Conservation (phyloP, 1,140 invertebrate species). For the Drosophila baimaii region DNA sequence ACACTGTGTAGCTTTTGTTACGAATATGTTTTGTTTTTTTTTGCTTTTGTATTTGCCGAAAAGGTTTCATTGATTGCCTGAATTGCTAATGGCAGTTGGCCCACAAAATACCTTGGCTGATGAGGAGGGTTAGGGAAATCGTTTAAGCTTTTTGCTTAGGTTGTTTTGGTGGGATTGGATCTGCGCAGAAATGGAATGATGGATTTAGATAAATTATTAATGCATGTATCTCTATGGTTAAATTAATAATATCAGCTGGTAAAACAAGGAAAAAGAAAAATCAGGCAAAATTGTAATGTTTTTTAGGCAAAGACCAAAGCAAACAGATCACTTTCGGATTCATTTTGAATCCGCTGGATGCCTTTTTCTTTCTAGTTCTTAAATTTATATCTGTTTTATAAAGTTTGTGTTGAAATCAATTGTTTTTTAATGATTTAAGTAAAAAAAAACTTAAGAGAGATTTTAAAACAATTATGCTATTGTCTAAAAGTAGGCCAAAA, state of each 20-base stretch:
- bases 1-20: slow-evolving; percentile 33
- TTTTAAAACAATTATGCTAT: no score
- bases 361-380: no score
- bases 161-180: no score
- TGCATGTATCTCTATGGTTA: neutral
- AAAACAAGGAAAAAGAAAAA: no score
- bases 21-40: slow-evolving; percentile 27
- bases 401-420: neutral
- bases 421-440: neutral
- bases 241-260: neutral
- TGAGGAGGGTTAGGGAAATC: slow-evolving; percentile 13
- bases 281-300: no score
- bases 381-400: no score
- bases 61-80: slow-evolving; percentile 44
- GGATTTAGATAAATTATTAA: no score
- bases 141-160: neutral
- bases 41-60: slow-evolving; percentile 9
- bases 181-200: neutral
- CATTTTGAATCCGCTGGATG: no score
- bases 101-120: slow-evolving; percentile 18
- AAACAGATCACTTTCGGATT: no score
- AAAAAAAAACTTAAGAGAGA: neutral
- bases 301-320: no score
- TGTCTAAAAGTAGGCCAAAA: no score
- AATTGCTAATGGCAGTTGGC: slow-evolving; percentile 47